Evolutionary conservation across 2,888 invertebrate species (phyloP).

Genomic region (Phragmatobia fuliginosa): DNA sequence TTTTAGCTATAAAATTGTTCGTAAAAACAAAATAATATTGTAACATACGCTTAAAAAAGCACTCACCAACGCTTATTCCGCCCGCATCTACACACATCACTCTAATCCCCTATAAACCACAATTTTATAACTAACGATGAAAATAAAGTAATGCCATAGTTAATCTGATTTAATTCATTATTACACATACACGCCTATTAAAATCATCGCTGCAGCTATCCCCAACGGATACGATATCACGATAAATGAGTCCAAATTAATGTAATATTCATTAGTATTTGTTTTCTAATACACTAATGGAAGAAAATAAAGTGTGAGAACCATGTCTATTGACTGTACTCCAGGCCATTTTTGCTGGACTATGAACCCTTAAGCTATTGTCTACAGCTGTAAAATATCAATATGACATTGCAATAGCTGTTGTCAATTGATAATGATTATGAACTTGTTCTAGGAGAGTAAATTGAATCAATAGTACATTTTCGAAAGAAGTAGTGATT

Average conservation of each 20-base stretch:
- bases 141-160: conserved; percentile 70
- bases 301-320: conserved; percentile 40
- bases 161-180: conserved; percentile 68
- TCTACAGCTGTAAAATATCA: conserved; percentile 7
- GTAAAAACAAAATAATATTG: conserved; percentile 36
- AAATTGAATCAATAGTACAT: neutral
- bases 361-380: conserved; percentile 5
- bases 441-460: neutral
- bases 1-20: neutral
- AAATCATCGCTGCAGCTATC: conserved; percentile 38
- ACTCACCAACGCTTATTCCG: conserved; percentile 33
- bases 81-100: conserved; percentile 64
- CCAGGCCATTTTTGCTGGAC: neutral
- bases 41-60: neutral
- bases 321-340: neutral
- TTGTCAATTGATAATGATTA: conserved; percentile 5
- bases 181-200: conserved; percentile 44
- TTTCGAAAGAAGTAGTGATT: neutral
- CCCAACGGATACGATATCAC: conserved; percentile 28
- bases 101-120: conserved; percentile 62
- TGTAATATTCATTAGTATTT: conserved; percentile 27
- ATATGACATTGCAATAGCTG: conserved; percentile 2
- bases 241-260: conserved; percentile 39
- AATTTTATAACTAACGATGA: conserved; percentile 70
- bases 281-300: conserved; percentile 31